Base-by-base conservation (phyloP, 2,113 vertebrate genomes). In the Chaetodon auriga region DNA sequence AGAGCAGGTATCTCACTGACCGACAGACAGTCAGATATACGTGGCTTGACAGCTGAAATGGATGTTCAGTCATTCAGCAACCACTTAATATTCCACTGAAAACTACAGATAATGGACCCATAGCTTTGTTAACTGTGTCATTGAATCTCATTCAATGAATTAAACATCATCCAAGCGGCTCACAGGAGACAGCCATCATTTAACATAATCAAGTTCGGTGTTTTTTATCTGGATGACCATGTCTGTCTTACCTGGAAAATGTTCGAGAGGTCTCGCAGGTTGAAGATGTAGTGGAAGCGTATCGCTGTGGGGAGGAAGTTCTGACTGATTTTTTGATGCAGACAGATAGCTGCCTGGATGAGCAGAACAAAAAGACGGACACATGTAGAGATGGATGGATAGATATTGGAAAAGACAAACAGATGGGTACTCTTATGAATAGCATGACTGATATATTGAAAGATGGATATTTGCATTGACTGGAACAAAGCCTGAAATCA, bases 261-360 rank as follows among this genome's bases (percentile, higher is more conserved):
- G 79, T 68, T 85, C 36, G 93, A 94, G 68, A 96, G 90, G 89
- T 96, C 92, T 83, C 95, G 89, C 74, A 97, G 90, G 94, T 97
- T 94, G 93, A 97, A 97, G 90, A 89, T 91, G 78, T 95, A 96
- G 91, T 95, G 95, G 84, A 97, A 96, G 85, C 93, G 95, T 74
- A 95, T 95, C 41, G 94, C 93, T 30, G 93, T 96, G 18, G 92
- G 94, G 41, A 97, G 93, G 84, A 97, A 96, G 92, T 96, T 96
- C 89, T 95, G 95, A 35, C 86, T 95, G 92, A 95, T 95, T 94
- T 97, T 97, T 90, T 96, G 95, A 87, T 96, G 93, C 68, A 97
- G 93, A 90, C 90, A 96, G 86, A 95, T 95, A 57, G 93, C 84
- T 81, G 90, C 93, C 95, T 96, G 91, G 53, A 88, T 69, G 7